phyloP scores from a whole-genome alignment of 1,140 invertebrate genomes.

The Phenacoccus solenopsis region DNA sequence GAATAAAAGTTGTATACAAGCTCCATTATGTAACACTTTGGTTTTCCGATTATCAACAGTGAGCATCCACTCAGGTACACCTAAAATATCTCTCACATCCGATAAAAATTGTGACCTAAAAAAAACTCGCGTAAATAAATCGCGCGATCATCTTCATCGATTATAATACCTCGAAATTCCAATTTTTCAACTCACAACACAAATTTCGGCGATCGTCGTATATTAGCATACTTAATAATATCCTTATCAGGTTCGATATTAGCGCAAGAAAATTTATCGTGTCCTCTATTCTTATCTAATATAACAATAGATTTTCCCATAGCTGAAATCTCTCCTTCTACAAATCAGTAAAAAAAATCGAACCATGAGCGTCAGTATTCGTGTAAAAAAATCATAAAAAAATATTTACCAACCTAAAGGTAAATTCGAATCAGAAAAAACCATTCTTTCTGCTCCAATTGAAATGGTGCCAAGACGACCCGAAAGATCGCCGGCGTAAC shows the following conservation, averaged over 20 bases:
- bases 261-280: conserved; percentile 69
- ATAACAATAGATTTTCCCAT: conserved; percentile 77
- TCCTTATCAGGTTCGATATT: conserved; percentile 84
- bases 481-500: conserved; percentile 86
- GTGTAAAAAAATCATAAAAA: not conserved
- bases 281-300: conserved; percentile 55
- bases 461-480: conserved; percentile 70
- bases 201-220: conserved; percentile 73
- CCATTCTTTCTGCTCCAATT: conserved; percentile 58
- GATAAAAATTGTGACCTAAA: conserved; percentile 68
- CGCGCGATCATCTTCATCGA: not conserved
- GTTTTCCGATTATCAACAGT: conserved; percentile 70
- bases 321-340: conserved; percentile 43
- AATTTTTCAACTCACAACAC: conserved; percentile 53
- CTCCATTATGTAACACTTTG: conserved; percentile 55
- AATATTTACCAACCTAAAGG: conserved; percentile 45
- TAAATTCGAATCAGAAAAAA: conserved; percentile 77
- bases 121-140: conserved; percentile 20
- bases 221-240: conserved; percentile 78
- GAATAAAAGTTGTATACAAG: conserved; percentile 75
- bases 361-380: not conserved
- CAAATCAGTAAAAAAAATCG: conserved; percentile 10
- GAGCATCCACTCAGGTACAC: conserved; percentile 79
- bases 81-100: conserved; percentile 66
- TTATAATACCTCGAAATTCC: not conserved